Conservation (phyloP, 2,113 vertebrate genomes). For the Capreolus pygargus region DNA sequence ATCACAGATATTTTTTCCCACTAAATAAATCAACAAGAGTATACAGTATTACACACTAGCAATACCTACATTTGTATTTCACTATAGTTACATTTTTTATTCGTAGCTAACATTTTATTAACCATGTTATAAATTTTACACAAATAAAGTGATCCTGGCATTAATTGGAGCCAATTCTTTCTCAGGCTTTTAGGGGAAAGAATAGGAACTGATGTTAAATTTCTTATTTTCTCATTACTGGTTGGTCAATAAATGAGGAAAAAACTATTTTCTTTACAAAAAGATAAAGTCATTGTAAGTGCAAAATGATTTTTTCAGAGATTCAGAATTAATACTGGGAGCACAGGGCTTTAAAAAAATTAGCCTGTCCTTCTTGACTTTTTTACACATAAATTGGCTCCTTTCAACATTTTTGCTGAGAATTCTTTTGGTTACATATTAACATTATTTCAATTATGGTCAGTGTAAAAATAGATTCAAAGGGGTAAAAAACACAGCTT, state of each 20-base stretch:
- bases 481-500: constrained; percentile 26
- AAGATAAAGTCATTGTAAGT: constrained; percentile 26
- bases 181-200: not conserved
- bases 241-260: not conserved
- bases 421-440: constrained; percentile 62
- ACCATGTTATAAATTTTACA: constrained; percentile 27
- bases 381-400: constrained; percentile 7
- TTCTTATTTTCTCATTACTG: constrained; percentile 55
- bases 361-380: constrained; percentile 36
- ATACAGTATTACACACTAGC: not conserved
- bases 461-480: constrained; percentile 33
- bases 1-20: not conserved
- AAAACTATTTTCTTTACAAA: constrained; percentile 44
- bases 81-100: constrained; percentile 40
- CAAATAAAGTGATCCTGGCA: not conserved
- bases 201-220: not conserved
- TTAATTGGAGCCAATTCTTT: constrained; percentile 50
- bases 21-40: not conserved
- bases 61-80: not conserved
- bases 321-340: constrained; percentile 24
- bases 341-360: constrained; percentile 19
- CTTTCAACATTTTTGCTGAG: constrained; percentile 53
- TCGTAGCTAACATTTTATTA: not conserved
- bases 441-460: constrained; percentile 34
- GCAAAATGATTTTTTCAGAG: constrained; percentile 43